Conservation (phyloP, 1,140 invertebrate species). For the Diplogasteroides magnus region DNA sequence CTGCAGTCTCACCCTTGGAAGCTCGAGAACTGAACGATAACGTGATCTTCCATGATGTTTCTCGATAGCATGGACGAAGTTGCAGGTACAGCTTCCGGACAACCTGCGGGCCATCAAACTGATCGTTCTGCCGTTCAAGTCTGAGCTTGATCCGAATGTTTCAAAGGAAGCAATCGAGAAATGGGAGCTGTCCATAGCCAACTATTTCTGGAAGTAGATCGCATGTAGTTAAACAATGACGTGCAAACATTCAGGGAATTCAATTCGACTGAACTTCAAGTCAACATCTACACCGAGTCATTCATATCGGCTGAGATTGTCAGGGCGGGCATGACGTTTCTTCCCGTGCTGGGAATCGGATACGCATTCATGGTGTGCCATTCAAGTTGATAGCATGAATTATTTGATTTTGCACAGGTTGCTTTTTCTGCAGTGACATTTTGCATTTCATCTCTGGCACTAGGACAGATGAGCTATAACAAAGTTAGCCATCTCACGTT, state of each 20-base stretch:
- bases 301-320: conserved; percentile 50
- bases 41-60: too few relatives aligned
- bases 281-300: conserved; percentile 44
- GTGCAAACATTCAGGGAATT: conserved; percentile 43
- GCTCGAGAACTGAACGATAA: neutral
- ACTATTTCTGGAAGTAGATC: conserved; percentile 43
- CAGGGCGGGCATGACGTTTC: conserved; percentile 45
- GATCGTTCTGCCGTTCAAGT: conserved; percentile 51
- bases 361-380: conserved; percentile 49
- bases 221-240: conserved; percentile 3
- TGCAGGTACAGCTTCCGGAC: conserved; percentile 43
- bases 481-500: too few relatives aligned
- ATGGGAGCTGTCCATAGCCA: conserved; percentile 40
- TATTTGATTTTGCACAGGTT: neutral
- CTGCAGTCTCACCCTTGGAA: neutral
- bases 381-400: too few relatives aligned
- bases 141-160: conserved; percentile 35
- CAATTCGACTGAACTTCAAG: conserved; percentile 47
- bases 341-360: conserved; percentile 51
- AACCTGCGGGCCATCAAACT: conserved; percentile 47
- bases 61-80: too few relatives aligned
- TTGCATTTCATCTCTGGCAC: conserved; percentile 33
- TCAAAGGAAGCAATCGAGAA: conserved; percentile 29
- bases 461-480: conserved; percentile 26
- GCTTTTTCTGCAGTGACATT: conserved; percentile 50